A percentile compares a stretch with the other conserved stretches of the same genome.
These are phyloP conservation scores for Pelobates fuscus DNA, from an alignment of 2,113 vertebrate species.

Conservation along the genomic window DNA sequence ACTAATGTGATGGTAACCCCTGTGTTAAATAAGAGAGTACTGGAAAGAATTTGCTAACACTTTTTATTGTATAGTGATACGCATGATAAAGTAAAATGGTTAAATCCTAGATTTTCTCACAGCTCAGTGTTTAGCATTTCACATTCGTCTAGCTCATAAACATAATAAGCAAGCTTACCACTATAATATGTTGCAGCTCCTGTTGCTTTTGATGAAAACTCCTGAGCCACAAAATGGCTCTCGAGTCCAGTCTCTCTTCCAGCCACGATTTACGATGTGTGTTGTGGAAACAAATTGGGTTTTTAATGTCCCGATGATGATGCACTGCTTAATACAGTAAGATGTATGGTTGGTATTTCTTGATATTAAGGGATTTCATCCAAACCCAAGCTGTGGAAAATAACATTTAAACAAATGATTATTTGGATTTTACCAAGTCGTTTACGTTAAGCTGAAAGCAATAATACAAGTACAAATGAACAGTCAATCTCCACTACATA, in stretches of 20 bases:
- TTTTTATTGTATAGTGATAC: no score
- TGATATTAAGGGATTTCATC: neutral
- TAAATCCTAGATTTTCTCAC: no score
- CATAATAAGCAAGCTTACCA: no score
- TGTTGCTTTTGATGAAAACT: neutral
- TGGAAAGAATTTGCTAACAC: no score
- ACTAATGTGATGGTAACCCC: no score
- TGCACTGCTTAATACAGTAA: neutral
- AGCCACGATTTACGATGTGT: constrained; percentile 17
- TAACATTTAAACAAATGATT: neutral
- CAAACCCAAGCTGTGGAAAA: neutral
- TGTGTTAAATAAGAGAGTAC: no score
- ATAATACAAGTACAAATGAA: no score
- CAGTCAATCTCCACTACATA: no score
- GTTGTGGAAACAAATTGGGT: neutral
- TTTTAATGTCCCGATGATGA: constrained; percentile 1
- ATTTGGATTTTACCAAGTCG: no score
- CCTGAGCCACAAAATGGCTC: neutral
- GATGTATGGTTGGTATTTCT: neutral
- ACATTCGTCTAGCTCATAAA: neutral
- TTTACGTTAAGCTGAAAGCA: no score
- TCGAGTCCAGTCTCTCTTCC: neutral
- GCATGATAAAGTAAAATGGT: no score
- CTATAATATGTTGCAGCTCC: no score
- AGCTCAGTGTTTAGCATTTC: neutral